Conservation (phyloP, 2,888 invertebrate species). For the Agriotes lineatus region DNA sequence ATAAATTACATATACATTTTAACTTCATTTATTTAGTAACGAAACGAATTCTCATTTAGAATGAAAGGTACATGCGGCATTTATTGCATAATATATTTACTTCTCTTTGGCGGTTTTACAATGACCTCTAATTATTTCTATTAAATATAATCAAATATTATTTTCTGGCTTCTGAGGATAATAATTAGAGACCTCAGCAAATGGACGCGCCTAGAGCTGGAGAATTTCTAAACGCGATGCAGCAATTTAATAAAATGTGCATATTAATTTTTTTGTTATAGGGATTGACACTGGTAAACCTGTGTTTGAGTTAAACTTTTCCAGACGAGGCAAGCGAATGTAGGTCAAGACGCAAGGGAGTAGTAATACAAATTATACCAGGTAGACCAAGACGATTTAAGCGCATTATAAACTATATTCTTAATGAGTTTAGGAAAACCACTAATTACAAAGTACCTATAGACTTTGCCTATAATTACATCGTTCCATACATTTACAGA, state of each 20-base stretch:
- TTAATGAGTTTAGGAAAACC: too few relatives aligned
- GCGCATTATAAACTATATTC: too few relatives aligned
- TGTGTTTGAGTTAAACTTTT: neutral
- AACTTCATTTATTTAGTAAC: too few relatives aligned
- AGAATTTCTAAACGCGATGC: slow-evolving; percentile 28
- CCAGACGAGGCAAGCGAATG: too few relatives aligned
- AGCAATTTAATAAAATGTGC: slow-evolving; percentile 20
- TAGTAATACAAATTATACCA: too few relatives aligned
- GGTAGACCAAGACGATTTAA: too few relatives aligned
- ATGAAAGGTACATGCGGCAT: neutral
- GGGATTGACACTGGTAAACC: slow-evolving; percentile 1
- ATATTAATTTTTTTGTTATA: slow-evolving; percentile 6
- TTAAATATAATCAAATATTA: slow-evolving; percentile 31
- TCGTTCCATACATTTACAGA: too few relatives aligned
- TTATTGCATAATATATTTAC: slow-evolving; percentile 8
- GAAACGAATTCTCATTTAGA: too few relatives aligned
- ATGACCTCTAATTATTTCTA: slow-evolving; percentile 34
- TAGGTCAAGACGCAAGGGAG: too few relatives aligned
- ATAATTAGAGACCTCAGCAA: slow-evolving; percentile 34
- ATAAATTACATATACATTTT: too few relatives aligned
- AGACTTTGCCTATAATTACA: too few relatives aligned
- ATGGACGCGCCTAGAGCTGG: slow-evolving; percentile 8
- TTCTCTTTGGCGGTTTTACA: slow-evolving; percentile 27
- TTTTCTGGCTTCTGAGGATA: slow-evolving; percentile 39
- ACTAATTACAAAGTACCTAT: too few relatives aligned